A percentile compares a stretch with the other conserved stretches of the same genome.
Conservation (phyloP, 2,113 vertebrate species). For the Mustelus asterias region DNA sequence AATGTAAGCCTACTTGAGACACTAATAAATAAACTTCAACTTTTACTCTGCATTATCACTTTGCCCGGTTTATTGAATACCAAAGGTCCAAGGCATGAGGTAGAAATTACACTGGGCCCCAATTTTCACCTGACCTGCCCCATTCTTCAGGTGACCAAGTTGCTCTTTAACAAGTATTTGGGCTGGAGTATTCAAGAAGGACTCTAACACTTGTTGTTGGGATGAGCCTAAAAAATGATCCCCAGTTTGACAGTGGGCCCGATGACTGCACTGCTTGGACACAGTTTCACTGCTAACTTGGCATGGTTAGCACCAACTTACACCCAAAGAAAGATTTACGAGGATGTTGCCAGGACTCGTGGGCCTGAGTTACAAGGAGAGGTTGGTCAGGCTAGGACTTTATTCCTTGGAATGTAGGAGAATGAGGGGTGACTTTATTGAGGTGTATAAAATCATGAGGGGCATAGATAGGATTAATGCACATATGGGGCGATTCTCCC, state of each 20-base stretch:
- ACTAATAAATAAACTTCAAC: no score
- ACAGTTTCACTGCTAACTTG: neutral
- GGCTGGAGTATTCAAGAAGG: neutral
- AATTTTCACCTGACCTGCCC: neutral
- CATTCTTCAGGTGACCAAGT: neutral
- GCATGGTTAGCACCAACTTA: neutral
- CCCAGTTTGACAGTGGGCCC: neutral
- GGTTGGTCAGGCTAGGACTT: no score
- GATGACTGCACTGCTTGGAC: neutral
- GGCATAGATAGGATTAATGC: no score
- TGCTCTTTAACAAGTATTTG: neutral
- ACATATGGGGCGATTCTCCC: no score
- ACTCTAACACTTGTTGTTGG: neutral
- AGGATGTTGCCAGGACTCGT: no score
- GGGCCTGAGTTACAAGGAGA: no score
- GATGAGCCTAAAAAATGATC: neutral
- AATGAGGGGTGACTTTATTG: no score
- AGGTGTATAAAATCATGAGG: no score
- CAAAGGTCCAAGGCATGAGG: neutral
- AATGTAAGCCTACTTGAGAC: no score
- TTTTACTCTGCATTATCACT: neutral
- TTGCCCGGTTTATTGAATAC: neutral
- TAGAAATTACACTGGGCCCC: neutral
- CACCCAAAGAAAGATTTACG: neutral
- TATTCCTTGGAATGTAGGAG: no score